These are phyloP conservation scores for Siderastrea radians DNA, from an alignment of 92 coral and sea anemone genomes.

Conservation along the genomic window DNA sequence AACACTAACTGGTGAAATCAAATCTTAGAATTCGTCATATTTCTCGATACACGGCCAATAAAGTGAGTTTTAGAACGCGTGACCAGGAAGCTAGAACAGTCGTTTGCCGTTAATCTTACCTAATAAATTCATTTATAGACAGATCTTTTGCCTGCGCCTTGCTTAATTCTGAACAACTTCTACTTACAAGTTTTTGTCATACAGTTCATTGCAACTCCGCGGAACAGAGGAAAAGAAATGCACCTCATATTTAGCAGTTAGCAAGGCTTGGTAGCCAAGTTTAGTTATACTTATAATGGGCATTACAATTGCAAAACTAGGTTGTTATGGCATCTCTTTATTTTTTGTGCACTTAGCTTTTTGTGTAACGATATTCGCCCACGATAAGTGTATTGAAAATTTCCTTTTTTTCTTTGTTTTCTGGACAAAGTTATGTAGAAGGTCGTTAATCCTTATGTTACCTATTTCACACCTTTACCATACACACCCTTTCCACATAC, in stretches of 20 bases:
- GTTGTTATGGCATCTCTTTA: no score
- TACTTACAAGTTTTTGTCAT: slow-evolving; percentile 1
- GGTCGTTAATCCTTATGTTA: not conserved
- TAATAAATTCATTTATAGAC: not conserved
- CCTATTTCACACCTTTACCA: not conserved
- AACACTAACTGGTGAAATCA: no score
- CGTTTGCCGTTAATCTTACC: not conserved
- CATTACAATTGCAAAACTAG: no score
- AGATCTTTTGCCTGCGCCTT: not conserved
- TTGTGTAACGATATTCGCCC: no score
- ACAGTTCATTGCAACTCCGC: not conserved
- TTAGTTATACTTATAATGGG: no score
- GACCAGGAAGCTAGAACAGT: not conserved
- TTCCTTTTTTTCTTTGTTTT: no score
- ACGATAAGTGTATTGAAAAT: no score
- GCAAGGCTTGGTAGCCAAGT: not conserved
- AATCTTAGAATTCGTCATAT: no score
- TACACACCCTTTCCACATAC: not conserved
- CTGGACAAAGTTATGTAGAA: no score
- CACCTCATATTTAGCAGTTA: not conserved
- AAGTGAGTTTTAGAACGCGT: no score
- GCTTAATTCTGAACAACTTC: not conserved
- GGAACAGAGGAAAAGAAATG: not conserved
- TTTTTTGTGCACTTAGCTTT: no score
- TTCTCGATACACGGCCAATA: no score